Conservation (phyloP, 2,113 vertebrate species). For the Meles meles region DNA sequence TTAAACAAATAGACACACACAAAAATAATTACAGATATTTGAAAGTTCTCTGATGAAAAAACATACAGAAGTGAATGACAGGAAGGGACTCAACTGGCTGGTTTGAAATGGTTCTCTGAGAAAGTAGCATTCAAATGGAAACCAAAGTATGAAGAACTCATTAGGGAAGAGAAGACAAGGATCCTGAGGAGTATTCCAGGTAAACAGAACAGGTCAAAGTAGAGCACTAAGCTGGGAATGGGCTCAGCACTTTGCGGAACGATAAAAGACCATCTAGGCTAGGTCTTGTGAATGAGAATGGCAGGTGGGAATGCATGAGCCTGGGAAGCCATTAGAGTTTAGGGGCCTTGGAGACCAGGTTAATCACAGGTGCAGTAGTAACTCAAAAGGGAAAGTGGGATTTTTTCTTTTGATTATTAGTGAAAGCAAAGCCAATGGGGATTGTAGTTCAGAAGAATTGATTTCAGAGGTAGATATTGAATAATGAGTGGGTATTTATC, state of each 20-base stretch:
- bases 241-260: neutral
- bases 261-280: neutral
- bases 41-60: neutral
- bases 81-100: neutral
- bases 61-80: neutral
- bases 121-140: neutral
- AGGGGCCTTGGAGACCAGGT: neutral
- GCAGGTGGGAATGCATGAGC: neutral
- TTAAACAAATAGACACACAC: neutral
- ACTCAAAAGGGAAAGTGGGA: neutral
- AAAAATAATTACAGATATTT: neutral
- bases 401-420: neutral
- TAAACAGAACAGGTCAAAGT: neutral
- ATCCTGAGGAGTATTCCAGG: neutral
- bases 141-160: neutral
- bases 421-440: neutral
- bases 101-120: neutral
- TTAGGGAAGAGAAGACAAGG: neutral
- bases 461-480: neutral
- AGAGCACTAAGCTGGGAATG: neutral
- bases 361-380: neutral
- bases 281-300: neutral
- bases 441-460: neutral
- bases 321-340: neutral
- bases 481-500: conserved; percentile 2